Evolutionary conservation across 2,888 invertebrate species (phyloP).

Genomic region (Scrobipalpa costella): DNA sequence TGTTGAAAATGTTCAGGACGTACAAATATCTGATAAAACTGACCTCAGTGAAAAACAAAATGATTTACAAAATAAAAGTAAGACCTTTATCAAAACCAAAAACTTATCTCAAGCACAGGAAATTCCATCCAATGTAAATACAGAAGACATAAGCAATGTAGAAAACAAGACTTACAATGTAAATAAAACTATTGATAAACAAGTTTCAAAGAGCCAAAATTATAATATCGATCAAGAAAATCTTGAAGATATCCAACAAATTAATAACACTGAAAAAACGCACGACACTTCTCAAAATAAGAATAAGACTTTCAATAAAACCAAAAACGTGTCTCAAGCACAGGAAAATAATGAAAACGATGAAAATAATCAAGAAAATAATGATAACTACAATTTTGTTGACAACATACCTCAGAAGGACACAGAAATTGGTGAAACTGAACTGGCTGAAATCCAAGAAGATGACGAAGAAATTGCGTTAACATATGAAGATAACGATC

Average conservation of each 20-base stretch:
- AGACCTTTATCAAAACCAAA: background rate
- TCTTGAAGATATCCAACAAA: no score
- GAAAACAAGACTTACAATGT: no score
- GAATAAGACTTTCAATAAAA: background rate
- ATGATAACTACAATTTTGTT: background rate
- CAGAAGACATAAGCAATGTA: no score
- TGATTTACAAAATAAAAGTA: constrained; percentile 1
- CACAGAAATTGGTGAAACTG: background rate
- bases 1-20: background rate
- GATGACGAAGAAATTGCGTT: constrained; percentile 34
- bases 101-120: background rate
- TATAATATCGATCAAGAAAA: no score
- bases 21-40: background rate
- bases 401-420: background rate
- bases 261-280: no score
- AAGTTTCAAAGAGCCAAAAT: no score
- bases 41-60: background rate
- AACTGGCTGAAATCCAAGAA: constrained; percentile 21
- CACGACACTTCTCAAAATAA: background rate
- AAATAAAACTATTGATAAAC: no score
- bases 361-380: constrained; percentile 4
- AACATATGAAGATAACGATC: constrained; percentile 18
- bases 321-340: background rate
- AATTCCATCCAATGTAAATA: no score
- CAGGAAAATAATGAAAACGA: background rate